Evolutionary conservation across 1,140 invertebrate species (phyloP), one percentile per base, ranked within the genome.

Genomic region (Conus betulinus): DNA sequence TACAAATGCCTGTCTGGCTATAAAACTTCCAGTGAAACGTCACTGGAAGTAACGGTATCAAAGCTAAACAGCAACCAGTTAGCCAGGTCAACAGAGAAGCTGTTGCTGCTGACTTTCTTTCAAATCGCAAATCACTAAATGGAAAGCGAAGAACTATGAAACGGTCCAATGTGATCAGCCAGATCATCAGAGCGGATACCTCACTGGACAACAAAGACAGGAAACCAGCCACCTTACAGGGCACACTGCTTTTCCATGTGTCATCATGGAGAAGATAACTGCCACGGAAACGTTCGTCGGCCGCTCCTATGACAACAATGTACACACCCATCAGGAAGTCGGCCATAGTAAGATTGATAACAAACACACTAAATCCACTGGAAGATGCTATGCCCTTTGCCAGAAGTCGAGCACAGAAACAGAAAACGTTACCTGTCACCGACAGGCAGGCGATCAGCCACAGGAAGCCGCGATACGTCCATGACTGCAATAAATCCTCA

Each of bases 251-350:
- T 78, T 89, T 88, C 93, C 93, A 94, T 1, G 57, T 15, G 13
- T 55, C 67, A 17, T 91, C 93, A 78, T 93, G 60, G 51, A 86
- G 90, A 11, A 90, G 87, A 81, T 94, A 94, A 11, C 57, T 60
- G 27, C 91, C 92, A 13, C 90, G 88, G 84, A 90, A 93, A 20
- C 84, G 27, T 5, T 82, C 67, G 74, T 94, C 93, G 3, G 91
- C 91, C 6, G 87, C 63, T 6, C 90, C 93, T 25, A 94, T 92
- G 15, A 94, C 91, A 1, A 91, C 76, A 55, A 94, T 76, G 85
- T 94, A 94, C 11, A 93, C 63, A 5, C 93, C 93, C 93, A 93
- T 94, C 17, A 93, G 85, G 25, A 93, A 90, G 85, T 94, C 93
- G 39, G 93, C 91, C 13, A 92, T 20, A 60, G 89, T 88, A 15